Conservation (phyloP, 64 coral and sea anemone species). For the Anthopleura sola region DNA sequence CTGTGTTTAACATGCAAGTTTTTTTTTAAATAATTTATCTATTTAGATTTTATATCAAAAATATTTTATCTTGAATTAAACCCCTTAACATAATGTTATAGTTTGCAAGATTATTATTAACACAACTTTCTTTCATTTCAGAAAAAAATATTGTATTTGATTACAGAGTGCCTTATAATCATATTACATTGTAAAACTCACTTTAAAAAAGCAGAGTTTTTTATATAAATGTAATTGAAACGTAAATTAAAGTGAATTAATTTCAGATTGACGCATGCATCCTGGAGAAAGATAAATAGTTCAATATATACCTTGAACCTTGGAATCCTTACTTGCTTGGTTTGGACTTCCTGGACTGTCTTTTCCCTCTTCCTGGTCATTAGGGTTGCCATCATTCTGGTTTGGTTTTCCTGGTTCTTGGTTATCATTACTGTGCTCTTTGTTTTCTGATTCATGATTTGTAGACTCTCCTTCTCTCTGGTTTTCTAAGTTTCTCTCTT, state of each 20-base stretch:
- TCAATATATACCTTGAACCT: neutral
- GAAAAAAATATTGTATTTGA: too few species aligned
- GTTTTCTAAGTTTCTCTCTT: neutral
- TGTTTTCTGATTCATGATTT: neutral
- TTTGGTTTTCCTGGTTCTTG: neutral
- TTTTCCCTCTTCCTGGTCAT: neutral
- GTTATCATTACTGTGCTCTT: neutral
- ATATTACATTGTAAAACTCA: too few species aligned
- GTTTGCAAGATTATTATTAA: too few species aligned
- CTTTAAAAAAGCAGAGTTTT: too few species aligned
- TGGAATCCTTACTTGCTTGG: neutral
- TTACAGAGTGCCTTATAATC: too few species aligned
- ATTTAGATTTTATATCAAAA: too few species aligned
- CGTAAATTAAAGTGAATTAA: too few species aligned
- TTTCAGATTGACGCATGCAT: neutral
- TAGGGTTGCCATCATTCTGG: neutral
- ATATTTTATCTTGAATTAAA: too few species aligned
- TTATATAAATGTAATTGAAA: too few species aligned
- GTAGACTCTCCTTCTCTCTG: neutral
- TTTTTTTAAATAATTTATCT: too few species aligned
- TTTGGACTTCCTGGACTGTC: neutral
- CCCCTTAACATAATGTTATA: neutral
- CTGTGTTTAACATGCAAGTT: too few species aligned
- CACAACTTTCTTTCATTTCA: too few species aligned
- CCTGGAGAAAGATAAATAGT: neutral